Percentiles rank a stretch among this genome's conserved stretches.
These are phyloP conservation scores for Lordiphosa andalusiaca DNA, from an alignment of 2,888 invertebrate species.

Conservation along the genomic window DNA sequence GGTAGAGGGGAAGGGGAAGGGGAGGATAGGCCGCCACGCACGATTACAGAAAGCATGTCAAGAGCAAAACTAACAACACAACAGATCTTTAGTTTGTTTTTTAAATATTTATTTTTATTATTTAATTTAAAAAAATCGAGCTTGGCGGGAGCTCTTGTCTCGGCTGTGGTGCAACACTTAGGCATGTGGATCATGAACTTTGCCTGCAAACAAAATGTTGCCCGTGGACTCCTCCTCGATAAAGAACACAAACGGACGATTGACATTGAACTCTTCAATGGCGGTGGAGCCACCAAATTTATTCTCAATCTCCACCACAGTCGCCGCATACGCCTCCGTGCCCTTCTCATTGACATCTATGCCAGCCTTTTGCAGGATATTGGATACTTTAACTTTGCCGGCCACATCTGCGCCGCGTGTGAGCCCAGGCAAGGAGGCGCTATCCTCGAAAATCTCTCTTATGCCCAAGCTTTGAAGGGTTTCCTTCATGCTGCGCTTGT, in stretches of 20 bases:
- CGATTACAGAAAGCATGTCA: slow-evolving; percentile 12
- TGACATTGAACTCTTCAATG: slow-evolving; percentile 84
- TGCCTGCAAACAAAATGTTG: slow-evolving; percentile 88
- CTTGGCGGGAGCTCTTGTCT: slow-evolving; percentile 17
- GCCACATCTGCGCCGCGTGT: slow-evolving; percentile 83
- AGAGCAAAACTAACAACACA: slow-evolving; percentile 8
- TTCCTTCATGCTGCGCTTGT: slow-evolving; percentile 83
- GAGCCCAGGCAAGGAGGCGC: slow-evolving; percentile 86
- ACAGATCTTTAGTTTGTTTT: not conserved
- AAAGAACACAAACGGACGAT: slow-evolving; percentile 89
- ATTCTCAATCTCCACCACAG: slow-evolving; percentile 84
- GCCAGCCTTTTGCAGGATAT: slow-evolving; percentile 88
- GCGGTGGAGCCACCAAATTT: slow-evolving; percentile 85
- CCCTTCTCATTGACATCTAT: slow-evolving; percentile 89
- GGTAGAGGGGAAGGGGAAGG: not conserved
- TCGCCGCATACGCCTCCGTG: slow-evolving; percentile 86
- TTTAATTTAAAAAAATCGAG: not conserved
- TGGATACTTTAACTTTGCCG: slow-evolving; percentile 84
- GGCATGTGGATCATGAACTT: slow-evolving; percentile 84
- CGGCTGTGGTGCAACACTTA: slow-evolving; percentile 24
- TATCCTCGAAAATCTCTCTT: slow-evolving; percentile 86
- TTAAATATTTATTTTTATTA: not conserved
- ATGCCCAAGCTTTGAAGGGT: slow-evolving; percentile 85
- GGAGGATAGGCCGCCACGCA: not conserved
- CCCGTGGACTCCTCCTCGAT: slow-evolving; percentile 88